Percentiles rank a stretch among this genome's conserved stretches.
Evolutionary conservation across 2,888 invertebrate species (phyloP).

Genomic region (Hyppa rectilinea): DNA sequence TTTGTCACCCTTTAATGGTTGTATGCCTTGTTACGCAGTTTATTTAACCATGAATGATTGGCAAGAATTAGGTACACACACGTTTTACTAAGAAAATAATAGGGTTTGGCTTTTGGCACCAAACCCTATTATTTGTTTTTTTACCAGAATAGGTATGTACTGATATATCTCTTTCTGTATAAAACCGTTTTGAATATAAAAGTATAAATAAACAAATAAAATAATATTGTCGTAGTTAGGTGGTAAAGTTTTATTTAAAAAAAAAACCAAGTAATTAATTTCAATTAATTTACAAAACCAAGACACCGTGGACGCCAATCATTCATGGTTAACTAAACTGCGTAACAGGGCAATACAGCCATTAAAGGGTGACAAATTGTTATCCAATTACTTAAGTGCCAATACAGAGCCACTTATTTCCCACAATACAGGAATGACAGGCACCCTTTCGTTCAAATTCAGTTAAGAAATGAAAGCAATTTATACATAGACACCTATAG

Average conservation of each 20-base stretch:
- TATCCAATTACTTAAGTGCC: slow-evolving; percentile 42
- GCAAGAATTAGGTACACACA: too few relatives aligned
- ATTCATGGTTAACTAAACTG: slow-evolving; percentile 8
- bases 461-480: slow-evolving; percentile 15
- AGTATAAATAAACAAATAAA: too few relatives aligned
- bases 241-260: not conserved
- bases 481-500: slow-evolving; percentile 1
- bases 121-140: too few relatives aligned
- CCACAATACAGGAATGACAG: slow-evolving; percentile 22
- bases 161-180: too few relatives aligned
- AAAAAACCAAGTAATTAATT: not conserved
- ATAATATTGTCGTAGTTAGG: too few relatives aligned
- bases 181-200: too few relatives aligned
- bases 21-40: not conserved
- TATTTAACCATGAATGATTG: slow-evolving; percentile 10
- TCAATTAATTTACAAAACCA: not conserved
- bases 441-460: slow-evolving; percentile 9
- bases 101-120: too few relatives aligned
- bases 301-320: not conserved
- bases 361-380: slow-evolving; percentile 36
- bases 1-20: slow-evolving; percentile 33
- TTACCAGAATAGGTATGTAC: too few relatives aligned
- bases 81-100: too few relatives aligned
- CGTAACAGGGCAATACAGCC: not conserved
- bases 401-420: slow-evolving; percentile 13